These are phyloP conservation scores for Drosophila burlai DNA, from an alignment of 1,140 invertebrate species.

Conservation along the genomic window DNA sequence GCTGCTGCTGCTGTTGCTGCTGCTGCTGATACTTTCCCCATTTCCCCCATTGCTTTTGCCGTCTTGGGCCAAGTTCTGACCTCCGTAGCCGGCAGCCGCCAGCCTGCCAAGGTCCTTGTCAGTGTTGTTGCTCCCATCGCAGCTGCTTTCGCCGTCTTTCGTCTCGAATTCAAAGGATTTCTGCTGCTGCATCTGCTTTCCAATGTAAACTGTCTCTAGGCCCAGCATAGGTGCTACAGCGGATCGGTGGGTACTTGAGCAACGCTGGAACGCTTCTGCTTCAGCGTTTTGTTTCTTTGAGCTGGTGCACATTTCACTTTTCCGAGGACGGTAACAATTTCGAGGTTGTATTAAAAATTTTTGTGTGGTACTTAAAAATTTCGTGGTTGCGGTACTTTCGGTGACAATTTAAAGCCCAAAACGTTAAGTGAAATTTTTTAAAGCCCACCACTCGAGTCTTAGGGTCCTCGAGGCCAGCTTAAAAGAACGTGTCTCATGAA, in stretches of 20 bases:
- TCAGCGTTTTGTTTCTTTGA: slow-evolving; percentile 1
- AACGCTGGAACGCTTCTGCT: not conserved
- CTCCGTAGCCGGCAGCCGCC: slow-evolving; percentile 56
- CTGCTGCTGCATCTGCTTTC: slow-evolving; percentile 49
- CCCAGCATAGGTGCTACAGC: slow-evolving; percentile 41
- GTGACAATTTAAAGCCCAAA: slow-evolving; percentile 30
- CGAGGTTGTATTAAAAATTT: slow-evolving; percentile 65
- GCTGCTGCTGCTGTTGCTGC: not conserved
- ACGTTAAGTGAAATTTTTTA: slow-evolving; percentile 44
- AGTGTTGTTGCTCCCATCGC: slow-evolving; percentile 16
- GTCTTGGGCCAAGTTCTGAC: slow-evolving; percentile 64
- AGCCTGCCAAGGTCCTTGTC: slow-evolving; percentile 56
- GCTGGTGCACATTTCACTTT: slow-evolving; percentile 7
- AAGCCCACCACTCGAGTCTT: slow-evolving; percentile 5
- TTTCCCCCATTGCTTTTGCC: slow-evolving; percentile 17
- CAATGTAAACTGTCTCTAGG: slow-evolving; percentile 65
- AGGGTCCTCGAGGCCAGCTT: slow-evolving; percentile 11
- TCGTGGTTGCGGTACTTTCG: slow-evolving; percentile 11
- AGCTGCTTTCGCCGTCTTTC: slow-evolving; percentile 4
- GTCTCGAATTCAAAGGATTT: slow-evolving; percentile 60
- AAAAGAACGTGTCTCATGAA: slow-evolving; percentile 27
- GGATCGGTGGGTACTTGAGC: slow-evolving; percentile 6
- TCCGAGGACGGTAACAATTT: slow-evolving; percentile 25
- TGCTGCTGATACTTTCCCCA: slow-evolving; percentile 1
- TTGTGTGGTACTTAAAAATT: slow-evolving; percentile 71